phyloP scores from a whole-genome alignment of 2,888 invertebrate species.

The Strigamia transsilvanica region DNA sequence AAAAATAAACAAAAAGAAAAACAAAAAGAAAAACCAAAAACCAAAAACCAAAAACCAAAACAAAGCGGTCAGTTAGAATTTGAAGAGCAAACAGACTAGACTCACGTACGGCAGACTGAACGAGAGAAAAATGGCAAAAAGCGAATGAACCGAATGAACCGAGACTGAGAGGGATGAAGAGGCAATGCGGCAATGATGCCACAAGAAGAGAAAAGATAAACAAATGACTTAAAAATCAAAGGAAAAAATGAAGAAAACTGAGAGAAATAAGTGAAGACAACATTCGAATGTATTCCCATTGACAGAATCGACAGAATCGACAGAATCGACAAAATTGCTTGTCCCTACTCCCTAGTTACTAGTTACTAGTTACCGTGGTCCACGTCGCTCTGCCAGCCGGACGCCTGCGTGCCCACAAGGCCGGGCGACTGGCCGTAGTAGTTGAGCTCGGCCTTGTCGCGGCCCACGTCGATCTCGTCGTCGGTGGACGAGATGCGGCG shows the following conservation, averaged over 20 bases:
- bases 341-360: no score
- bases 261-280: background rate
- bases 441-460: slow-evolving; percentile 65
- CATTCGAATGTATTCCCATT: no score
- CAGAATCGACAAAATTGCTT: no score
- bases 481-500: slow-evolving; percentile 69
- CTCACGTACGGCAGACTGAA: no score
- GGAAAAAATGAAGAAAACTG: background rate
- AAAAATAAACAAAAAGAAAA: no score
- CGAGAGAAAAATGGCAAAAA: background rate
- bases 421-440: slow-evolving; percentile 69
- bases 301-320: no score
- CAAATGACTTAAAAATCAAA: background rate
- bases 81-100: no score
- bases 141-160: slow-evolving; percentile 32
- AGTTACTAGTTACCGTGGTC: slow-evolving; percentile 64
- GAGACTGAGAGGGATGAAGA: no score
- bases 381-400: slow-evolving; percentile 69
- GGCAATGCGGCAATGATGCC: slow-evolving; percentile 50
- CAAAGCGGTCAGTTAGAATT: no score
- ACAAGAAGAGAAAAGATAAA: slow-evolving; percentile 5
- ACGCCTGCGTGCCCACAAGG: slow-evolving; percentile 65
- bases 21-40: no score
- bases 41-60: no score
- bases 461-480: slow-evolving; percentile 67